These are phyloP conservation scores for Protonemura montana DNA, from an alignment of 2,888 invertebrate genomes.

Conservation along the genomic window DNA sequence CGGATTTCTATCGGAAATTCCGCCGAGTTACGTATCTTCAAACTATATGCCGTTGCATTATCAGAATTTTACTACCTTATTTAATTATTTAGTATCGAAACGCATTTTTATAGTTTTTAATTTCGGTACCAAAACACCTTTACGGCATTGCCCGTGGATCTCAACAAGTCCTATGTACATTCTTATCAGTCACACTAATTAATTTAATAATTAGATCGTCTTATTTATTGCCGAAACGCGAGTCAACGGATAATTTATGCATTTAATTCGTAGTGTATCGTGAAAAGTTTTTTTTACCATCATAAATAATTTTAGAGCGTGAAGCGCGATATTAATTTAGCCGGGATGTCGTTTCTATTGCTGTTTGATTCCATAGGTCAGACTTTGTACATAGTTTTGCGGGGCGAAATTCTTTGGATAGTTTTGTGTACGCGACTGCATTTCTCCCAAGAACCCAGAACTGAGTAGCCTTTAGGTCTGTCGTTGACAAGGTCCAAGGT, in stretches of 20 bases:
- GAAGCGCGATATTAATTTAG: not conserved
- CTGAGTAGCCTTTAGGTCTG: slow-evolving; percentile 10
- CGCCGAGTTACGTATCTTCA: not conserved
- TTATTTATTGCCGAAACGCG: not conserved
- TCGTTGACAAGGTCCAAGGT: not conserved
- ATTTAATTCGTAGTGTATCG: slow-evolving; percentile 10
- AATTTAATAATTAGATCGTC: not conserved
- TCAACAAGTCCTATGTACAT: slow-evolving; percentile 27
- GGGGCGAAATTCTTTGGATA: not conserved
- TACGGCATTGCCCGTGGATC: not conserved
- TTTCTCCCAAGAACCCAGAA: slow-evolving; percentile 21
- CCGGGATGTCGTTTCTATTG: not conserved
- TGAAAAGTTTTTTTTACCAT: not conserved
- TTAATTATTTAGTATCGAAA: slow-evolving; percentile 17
- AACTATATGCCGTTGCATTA: not conserved
- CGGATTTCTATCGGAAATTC: not conserved
- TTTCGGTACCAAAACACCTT: slow-evolving; percentile 10
- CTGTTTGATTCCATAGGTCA: not conserved
- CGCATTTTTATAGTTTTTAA: slow-evolving; percentile 30
- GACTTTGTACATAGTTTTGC: not conserved
- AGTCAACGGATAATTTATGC: slow-evolving; percentile 4
- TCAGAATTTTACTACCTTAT: slow-evolving; percentile 5
- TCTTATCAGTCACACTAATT: not conserved
- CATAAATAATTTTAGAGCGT: not conserved
- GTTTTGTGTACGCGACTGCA: not conserved